Percentiles rank a stretch among this genome's conserved stretches.
Evolutionary conservation across 2,113 vertebrate genomes (phyloP).

Genomic region (Rhadina sibilatrix): DNA sequence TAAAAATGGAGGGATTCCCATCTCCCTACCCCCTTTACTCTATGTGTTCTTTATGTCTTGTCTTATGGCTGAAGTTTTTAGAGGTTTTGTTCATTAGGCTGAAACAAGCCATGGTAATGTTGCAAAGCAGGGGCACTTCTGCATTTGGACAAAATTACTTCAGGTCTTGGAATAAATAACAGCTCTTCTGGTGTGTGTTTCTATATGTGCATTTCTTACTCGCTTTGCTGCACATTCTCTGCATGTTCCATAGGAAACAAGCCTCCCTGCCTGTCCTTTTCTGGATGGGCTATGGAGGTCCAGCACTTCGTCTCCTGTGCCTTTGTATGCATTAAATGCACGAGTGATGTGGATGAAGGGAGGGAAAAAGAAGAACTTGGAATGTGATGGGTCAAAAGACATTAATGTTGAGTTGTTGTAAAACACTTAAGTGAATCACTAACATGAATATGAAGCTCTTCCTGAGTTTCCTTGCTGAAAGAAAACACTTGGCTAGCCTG

Average conservation of each 20-base stretch:
- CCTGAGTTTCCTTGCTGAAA: background rate
- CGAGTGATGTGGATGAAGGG: background rate
- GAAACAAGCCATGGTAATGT: background rate
- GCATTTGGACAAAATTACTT: background rate
- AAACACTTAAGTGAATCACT: background rate
- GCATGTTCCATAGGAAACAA: background rate
- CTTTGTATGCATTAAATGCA: background rate
- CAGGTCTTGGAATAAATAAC: background rate
- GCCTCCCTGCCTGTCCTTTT: background rate
- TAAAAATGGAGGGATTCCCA: rapidly evolving
- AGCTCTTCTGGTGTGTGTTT: background rate
- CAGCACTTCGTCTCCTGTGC: background rate
- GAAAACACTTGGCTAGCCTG: background rate
- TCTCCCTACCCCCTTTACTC: background rate
- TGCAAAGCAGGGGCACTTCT: background rate
- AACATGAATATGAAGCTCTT: background rate
- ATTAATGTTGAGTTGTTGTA: background rate
- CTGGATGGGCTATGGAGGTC: rapidly evolving
- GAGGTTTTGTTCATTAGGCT: background rate
- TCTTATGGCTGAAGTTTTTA: background rate
- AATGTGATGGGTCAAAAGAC: background rate
- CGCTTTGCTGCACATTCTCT: background rate
- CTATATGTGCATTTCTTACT: background rate
- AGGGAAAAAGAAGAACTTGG: background rate
- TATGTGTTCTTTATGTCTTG: rapidly evolving